These are phyloP conservation scores for Hoplodrina blanda DNA, from an alignment of 2,888 invertebrate genomes.

Conservation along the genomic window DNA sequence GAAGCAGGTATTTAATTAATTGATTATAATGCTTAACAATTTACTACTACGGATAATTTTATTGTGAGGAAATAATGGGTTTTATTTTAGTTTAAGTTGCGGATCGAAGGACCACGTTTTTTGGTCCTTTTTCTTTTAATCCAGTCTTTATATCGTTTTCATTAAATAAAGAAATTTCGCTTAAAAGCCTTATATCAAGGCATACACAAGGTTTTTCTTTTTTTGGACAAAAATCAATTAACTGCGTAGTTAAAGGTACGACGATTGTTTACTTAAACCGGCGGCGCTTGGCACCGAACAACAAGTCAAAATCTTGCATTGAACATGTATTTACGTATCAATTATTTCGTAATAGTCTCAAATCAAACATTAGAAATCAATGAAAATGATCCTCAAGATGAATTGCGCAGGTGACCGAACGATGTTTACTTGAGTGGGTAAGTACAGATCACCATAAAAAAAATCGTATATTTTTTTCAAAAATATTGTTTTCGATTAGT, in stretches of 20 bases:
- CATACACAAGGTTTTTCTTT: too few species aligned
- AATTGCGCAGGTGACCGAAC: not conserved
- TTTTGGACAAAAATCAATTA: too few species aligned
- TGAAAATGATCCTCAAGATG: not conserved
- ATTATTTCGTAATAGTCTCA: slow-evolving; percentile 10
- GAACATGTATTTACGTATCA: slow-evolving; percentile 5
- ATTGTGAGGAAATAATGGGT: not conserved
- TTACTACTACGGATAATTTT: not conserved
- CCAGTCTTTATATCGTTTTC: not conserved
- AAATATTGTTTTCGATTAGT: too few species aligned
- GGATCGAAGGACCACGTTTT: not conserved
- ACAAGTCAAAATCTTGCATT: slow-evolving; percentile 2
- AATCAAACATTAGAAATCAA: slow-evolving; percentile 12
- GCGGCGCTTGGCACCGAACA: not conserved
- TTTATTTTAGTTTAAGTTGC: not conserved
- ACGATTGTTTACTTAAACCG: slow-evolving; percentile 1
- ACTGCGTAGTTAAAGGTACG: not conserved
- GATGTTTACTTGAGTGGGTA: not conserved
- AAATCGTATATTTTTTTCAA: too few species aligned
- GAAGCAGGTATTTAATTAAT: not conserved
- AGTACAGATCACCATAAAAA: too few species aligned
- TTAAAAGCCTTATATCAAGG: too few species aligned
- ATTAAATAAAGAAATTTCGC: too few species aligned
- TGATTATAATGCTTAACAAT: not conserved
- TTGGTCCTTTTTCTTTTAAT: not conserved